Base-by-base conservation (phyloP, 2,888 invertebrate species). In the Pristionchus maxplancki region DNA sequence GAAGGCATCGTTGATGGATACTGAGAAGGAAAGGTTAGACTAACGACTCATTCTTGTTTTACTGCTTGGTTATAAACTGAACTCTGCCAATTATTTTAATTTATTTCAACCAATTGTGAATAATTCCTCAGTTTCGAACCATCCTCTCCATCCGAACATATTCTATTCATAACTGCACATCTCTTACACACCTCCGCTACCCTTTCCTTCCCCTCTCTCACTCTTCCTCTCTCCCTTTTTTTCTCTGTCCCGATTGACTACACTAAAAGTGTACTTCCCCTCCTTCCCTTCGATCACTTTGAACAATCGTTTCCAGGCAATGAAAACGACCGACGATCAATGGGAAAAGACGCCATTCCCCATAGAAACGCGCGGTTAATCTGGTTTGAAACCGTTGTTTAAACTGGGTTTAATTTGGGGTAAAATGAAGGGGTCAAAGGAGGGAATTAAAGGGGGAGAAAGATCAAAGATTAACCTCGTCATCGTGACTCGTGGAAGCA, bases 1-100 rank as follows among this genome's bases (percentile, higher is more conserved):
- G 86, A 87, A 48, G 86, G 86, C 67, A 87, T 87, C 6, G 48
- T 87, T 71, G 86, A 40, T 2, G 24, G 86, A 31, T 87, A 87
- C 86, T 87, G 71, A 31, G n/a, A 31, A 48, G 31, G 37, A 71
- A 1, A 0, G 9, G n/a, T 24, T 1, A 9, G 20, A 58, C 20
- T 0, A 24, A 58, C 9, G 58, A n/a, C n/a, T 58, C 24, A 3
- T 9, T 13, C 6, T 31, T 31, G 64, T 28, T 64, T 34, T 1
- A 58, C 20, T 1, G 6, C 40, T 24, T 1, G 40, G 5, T 74
- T 24, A 20, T 74, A 15, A 37, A 74, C 71, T 74, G 71, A 74
- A 28, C 17, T n/a, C 40, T 11, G n/a, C 40, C 58, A 24, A 24
- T 58, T 20, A 20, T 58, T 58, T 58, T 6, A 9, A 24, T 58